A percentile compares a stretch with the other conserved stretches of the same genome.
phyloP scores from a whole-genome alignment of 2,888 invertebrate species.

The Oligia latruncula region DNA sequence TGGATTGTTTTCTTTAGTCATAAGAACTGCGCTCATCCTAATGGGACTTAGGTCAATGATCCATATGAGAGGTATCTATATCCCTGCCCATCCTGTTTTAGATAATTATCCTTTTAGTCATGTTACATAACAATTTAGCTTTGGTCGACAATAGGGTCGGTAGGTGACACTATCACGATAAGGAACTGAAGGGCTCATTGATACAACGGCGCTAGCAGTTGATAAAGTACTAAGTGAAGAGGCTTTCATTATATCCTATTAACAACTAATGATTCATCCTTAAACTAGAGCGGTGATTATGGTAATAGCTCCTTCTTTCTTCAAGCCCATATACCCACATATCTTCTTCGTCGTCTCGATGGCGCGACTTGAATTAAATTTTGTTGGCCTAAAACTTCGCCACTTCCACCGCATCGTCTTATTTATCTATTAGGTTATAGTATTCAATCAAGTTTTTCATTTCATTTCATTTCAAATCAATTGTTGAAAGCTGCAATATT shows the following conservation, averaged over 20 bases:
- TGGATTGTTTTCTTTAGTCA: background rate
- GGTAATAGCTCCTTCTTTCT: conserved; percentile 12
- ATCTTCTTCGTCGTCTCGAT: background rate
- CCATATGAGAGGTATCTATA: background rate
- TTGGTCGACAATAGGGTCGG: conserved; percentile 54
- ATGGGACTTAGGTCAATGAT: conserved; percentile 12
- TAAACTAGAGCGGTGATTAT: conserved; percentile 19
- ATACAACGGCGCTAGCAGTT: conserved; percentile 48
- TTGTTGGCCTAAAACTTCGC: background rate
- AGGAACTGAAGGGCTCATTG: conserved; percentile 51
- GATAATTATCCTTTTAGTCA: conserved; percentile 20
- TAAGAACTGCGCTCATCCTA: background rate
- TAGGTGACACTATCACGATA: conserved; percentile 54
- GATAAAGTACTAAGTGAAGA: conserved; percentile 39
- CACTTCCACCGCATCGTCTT: background rate
- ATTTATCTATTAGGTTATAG: background rate
- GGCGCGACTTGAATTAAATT: too few species aligned
- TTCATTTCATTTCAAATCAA: too few species aligned
- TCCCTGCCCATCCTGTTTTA: conserved; percentile 30
- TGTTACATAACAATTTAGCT: conserved; percentile 47
- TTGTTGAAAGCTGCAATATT: too few species aligned
- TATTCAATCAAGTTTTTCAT: too few species aligned
- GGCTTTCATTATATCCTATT: conserved; percentile 33
- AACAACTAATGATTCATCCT: conserved; percentile 40
- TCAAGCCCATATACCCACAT: background rate